Conservation (phyloP, 1,140 invertebrate species). For the Vanessa tameamea region DNA sequence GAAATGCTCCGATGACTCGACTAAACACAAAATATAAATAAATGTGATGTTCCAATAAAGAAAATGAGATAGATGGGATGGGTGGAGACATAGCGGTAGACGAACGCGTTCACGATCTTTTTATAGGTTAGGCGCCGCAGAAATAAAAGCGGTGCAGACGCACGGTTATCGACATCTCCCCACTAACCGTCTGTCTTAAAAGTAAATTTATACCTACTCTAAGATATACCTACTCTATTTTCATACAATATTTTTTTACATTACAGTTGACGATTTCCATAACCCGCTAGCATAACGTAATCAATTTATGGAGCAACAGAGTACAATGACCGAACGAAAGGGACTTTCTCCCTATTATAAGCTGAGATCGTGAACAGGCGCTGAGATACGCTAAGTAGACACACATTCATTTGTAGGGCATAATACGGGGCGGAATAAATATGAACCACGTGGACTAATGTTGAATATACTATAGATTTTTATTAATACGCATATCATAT, state of each 20-base stretch:
- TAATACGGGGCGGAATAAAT: background rate
- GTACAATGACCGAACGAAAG: constrained; percentile 29
- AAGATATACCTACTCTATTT: background rate
- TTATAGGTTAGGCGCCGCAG: constrained; percentile 54
- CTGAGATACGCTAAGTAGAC: constrained; percentile 15
- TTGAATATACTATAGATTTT: background rate
- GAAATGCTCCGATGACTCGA: constrained; percentile 21
- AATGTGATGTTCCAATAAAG: constrained; percentile 33
- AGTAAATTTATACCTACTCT: background rate
- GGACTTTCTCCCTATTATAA: constrained; percentile 32
- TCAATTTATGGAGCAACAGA: constrained; percentile 14
- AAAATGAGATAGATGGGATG: constrained; percentile 40
- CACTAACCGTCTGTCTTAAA: background rate
- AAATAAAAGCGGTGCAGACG: constrained; percentile 34
- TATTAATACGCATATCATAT: background rate
- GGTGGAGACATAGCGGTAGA: constrained; percentile 58
- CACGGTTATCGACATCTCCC: constrained; percentile 24
- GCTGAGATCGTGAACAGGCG: constrained; percentile 20
- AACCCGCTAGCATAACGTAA: background rate
- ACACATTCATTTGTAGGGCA: constrained; percentile 3
- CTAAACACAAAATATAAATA: constrained; percentile 34
- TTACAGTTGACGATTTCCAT: background rate
- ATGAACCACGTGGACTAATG: background rate
- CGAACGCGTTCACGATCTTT: constrained; percentile 58
- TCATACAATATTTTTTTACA: background rate